phyloP scores from a whole-genome alignment of 2,888 invertebrate genomes.

The Adineta ricciae region DNA sequence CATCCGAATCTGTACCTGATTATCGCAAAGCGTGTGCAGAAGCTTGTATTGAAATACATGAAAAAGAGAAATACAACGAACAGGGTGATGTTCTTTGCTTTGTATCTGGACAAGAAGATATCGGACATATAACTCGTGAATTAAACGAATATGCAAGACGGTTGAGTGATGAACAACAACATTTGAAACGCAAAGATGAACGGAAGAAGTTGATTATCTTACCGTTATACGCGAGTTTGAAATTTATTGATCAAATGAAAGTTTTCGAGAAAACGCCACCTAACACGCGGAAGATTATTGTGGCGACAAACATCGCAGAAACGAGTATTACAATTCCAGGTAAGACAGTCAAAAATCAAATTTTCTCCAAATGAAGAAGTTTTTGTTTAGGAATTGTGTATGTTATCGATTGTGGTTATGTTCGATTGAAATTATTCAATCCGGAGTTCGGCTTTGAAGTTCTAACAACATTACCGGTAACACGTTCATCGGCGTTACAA shows the following conservation, averaged over 20 bases:
- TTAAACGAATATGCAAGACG: slow-evolving; percentile 36
- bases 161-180: slow-evolving; percentile 35
- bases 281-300: slow-evolving; percentile 71
- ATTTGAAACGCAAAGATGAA: slow-evolving; percentile 36
- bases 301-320: slow-evolving; percentile 92
- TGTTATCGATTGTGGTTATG: slow-evolving; percentile 88
- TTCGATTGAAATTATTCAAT: slow-evolving; percentile 81
- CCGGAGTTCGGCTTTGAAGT: slow-evolving; percentile 61
- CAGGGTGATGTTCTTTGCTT: slow-evolving; percentile 82
- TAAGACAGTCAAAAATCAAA: too few relatives aligned
- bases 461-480: slow-evolving; percentile 69
- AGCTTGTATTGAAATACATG: slow-evolving; percentile 76
- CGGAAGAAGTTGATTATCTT: slow-evolving; percentile 57
- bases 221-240: slow-evolving; percentile 84
- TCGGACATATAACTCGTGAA: slow-evolving; percentile 38
- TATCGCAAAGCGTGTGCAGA: slow-evolving; percentile 77
- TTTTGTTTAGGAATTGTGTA: slow-evolving; percentile 35
- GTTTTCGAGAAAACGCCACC: slow-evolving; percentile 64
- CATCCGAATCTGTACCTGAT: slow-evolving; percentile 69
- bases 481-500: slow-evolving; percentile 78
- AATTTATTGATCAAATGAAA: slow-evolving; percentile 66
- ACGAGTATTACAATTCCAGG: slow-evolving; percentile 85
- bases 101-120: slow-evolving; percentile 50
- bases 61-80: slow-evolving; percentile 54
- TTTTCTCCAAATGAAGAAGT: too few relatives aligned